A percentile compares a stretch with the other conserved stretches of the same genome.
phyloP scores from a whole-genome alignment of 2,797 vertebrate genomes.

The Schizopygopsis malacanthus region DNA sequence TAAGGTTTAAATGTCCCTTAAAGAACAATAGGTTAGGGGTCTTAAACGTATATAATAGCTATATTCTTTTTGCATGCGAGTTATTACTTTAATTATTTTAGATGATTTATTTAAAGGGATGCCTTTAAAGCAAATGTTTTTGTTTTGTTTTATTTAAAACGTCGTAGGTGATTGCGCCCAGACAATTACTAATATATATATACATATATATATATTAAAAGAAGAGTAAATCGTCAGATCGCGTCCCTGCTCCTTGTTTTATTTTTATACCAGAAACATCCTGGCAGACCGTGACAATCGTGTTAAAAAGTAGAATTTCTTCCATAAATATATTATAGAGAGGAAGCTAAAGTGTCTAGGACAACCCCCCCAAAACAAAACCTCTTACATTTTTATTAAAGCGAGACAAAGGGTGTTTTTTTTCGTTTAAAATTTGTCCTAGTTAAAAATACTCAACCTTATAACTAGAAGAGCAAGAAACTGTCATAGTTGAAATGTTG shows the following conservation, averaged over 20 bases:
- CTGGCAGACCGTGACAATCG: background rate
- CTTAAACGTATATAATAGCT: background rate
- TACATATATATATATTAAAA: background rate
- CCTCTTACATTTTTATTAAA: background rate
- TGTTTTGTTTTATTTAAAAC: background rate
- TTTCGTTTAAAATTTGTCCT: background rate
- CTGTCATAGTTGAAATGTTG: background rate
- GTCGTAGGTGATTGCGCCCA: background rate
- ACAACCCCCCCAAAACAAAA: background rate
- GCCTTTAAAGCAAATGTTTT: background rate
- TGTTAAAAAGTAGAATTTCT: background rate
- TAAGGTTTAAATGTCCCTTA: background rate
- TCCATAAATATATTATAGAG: background rate
- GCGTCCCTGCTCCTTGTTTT: conserved; percentile 18
- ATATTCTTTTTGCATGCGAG: background rate
- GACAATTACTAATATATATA: background rate
- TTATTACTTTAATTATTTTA: background rate
- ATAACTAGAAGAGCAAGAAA: background rate
- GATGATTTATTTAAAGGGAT: background rate
- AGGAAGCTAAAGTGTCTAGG: background rate
- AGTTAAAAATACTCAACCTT: background rate
- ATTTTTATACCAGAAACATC: conserved; percentile 30
- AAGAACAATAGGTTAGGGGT: background rate
- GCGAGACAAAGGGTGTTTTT: background rate
- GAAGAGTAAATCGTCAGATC: background rate